A percentile compares a stretch with the other conserved stretches of the same genome.
Conservation (phyloP, 2,888 invertebrate species). For the Athripsodes cinereus region DNA sequence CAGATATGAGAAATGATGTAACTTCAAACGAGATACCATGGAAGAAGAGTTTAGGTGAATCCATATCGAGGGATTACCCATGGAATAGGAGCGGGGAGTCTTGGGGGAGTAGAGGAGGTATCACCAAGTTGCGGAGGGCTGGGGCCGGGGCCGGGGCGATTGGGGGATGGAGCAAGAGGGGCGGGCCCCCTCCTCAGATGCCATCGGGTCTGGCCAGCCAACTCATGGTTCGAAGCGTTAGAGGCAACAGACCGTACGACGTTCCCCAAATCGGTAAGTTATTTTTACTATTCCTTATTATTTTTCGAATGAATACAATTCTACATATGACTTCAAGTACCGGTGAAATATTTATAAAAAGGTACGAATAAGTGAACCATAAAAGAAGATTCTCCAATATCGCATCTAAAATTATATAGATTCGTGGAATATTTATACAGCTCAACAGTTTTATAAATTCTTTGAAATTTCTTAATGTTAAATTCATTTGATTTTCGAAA, state of each 20-base stretch:
- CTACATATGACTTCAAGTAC: not conserved
- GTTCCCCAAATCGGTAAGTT: conserved; percentile 80
- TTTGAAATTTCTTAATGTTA: too few relatives aligned
- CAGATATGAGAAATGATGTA: conserved; percentile 19
- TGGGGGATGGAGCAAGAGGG: conserved; percentile 38
- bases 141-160: conserved; percentile 30
- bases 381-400: too few relatives aligned
- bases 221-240: conserved; percentile 70
- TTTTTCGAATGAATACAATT: not conserved
- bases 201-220: conserved; percentile 63
- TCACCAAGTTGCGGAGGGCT: conserved; percentile 23
- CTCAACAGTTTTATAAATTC: too few relatives aligned
- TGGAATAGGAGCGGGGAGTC: conserved; percentile 27
- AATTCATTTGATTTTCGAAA: too few relatives aligned
- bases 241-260: conserved; percentile 73
- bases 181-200: conserved; percentile 33
- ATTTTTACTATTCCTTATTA: not conserved
- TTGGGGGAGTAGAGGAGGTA: conserved; percentile 23
- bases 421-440: too few relatives aligned
- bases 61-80: conserved; percentile 24
- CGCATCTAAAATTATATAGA: too few relatives aligned
- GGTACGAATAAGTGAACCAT: too few relatives aligned
- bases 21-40: conserved; percentile 23
- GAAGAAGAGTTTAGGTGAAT: conserved; percentile 36
- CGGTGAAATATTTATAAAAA: too few relatives aligned